Base-by-base conservation (phyloP, 2,888 invertebrate species). In the Tanypteryx hageni region DNA sequence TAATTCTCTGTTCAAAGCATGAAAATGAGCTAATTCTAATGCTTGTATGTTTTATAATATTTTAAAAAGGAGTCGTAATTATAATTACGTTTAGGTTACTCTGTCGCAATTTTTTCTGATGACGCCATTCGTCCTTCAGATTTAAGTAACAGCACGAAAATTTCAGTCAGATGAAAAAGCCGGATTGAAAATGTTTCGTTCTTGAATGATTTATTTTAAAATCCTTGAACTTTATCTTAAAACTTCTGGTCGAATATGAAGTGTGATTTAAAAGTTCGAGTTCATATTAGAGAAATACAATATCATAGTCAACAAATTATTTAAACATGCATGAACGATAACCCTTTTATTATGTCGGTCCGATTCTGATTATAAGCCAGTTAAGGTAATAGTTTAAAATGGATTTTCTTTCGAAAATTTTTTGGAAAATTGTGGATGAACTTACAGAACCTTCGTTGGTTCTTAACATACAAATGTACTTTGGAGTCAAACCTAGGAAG, bases 381-480 rank as follows among this genome's bases (percentile, higher is more conserved):
- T 44, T 44, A 44, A 44, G 1, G 44, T 44, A 44, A 44, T 44
- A 44, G n/a, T 44, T 61, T 44, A 68, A 16, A 27, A 68, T 89
- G 89, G 89, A 64, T 27, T 11, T 44, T 14, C 61, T 89, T 44
- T 9, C 0, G 0, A 18, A 13, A 89, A 92, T 31, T 16, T 31
- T 92, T 59, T 92, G 92, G 92, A 56, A 58, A 64, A n/a, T 64
- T 7, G 95, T 98, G 94, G 96, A 97, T 94, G 96, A 97, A 94
- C 96, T 98, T 92, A 97, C 97, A 94, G 97, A 97, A 94, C 97
- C 98, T 11, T 95, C 96, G 93, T 95, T 98, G 93, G 98, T 98
- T 56, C 96, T 97, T 44, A 96, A 96, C 94, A 97, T 98, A 94
- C 98, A 98, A 95, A 96, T 96, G 94, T 97, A 96, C 95, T 98